Conservation (phyloP, 2,797 vertebrate genomes). For the Strix occidentalis region DNA sequence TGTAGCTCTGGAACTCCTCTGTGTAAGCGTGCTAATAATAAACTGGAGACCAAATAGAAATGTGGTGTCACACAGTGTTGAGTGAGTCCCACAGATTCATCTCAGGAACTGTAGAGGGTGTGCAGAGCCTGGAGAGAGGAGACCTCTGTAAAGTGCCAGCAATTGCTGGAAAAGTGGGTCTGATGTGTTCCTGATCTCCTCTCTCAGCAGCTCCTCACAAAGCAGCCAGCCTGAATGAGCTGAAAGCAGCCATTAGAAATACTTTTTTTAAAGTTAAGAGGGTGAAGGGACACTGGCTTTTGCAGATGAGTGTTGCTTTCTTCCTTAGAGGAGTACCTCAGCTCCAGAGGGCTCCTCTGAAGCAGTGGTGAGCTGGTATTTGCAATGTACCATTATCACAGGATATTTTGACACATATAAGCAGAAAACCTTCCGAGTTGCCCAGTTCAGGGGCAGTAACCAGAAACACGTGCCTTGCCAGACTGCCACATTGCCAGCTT, state of each 20-base stretch:
- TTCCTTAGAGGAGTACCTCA: background rate
- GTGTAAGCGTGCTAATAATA: background rate
- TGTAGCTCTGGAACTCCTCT: background rate
- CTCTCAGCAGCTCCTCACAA: slow-evolving; percentile 39
- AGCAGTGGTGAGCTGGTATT: background rate
- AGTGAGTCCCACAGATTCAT: background rate
- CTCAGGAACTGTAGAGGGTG: background rate
- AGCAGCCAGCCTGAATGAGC: slow-evolving; percentile 2
- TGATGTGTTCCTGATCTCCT: slow-evolving; percentile 57
- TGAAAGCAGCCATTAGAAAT: slow-evolving; percentile 7
- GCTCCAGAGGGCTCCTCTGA: background rate
- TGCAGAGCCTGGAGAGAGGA: background rate
- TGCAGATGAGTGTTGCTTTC: background rate
- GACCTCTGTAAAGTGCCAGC: background rate
- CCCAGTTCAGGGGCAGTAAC: background rate
- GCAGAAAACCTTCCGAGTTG: background rate
- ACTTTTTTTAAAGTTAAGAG: slow-evolving; percentile 2
- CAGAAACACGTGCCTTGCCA: background rate
- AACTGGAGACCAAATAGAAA: background rate
- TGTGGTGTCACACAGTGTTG: background rate
- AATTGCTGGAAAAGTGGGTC: slow-evolving; percentile 24
- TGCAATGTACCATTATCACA: background rate
- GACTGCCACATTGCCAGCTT: background rate
- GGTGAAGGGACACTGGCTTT: slow-evolving; percentile 16
- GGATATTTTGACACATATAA: background rate